Conservation (phyloP, 2,113 vertebrate species). For the Gadus macrocephalus region DNA sequence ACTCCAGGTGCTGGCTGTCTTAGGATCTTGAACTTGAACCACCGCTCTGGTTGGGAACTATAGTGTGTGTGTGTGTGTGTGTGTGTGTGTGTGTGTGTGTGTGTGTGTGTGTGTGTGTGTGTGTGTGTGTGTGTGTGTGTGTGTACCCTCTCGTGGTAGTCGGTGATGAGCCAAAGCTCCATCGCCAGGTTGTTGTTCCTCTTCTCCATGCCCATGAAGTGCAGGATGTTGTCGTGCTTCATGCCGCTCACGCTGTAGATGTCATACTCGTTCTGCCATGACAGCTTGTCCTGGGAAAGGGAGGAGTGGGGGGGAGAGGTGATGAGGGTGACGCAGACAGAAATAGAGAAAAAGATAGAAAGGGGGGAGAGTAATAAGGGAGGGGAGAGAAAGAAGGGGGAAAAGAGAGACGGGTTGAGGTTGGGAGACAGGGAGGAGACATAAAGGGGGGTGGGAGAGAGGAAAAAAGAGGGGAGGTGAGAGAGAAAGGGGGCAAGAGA, state of each 20-base stretch:
- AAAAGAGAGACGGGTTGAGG: background rate
- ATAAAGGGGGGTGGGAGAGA: background rate
- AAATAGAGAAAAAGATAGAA: background rate
- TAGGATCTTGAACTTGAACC: no score
- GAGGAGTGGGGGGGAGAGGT: background rate
- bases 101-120: no score
- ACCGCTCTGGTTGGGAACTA: no score
- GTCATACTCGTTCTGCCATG: constrained; percentile 99
- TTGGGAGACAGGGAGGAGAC: background rate
- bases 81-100: no score
- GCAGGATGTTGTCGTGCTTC: constrained; percentile 95
- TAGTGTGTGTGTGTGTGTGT: no score
- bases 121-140: no score
- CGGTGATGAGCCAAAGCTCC: constrained; percentile 94
- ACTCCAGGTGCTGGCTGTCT: no score
- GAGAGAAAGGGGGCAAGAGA: no score
- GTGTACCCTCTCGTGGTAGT: constrained; percentile 92
- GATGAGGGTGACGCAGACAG: background rate
- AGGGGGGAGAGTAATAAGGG: background rate
- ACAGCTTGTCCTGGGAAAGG: constrained; percentile 86
- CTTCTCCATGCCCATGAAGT: constrained; percentile 95
- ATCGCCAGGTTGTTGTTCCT: constrained; percentile 90
- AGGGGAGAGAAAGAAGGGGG: background rate
- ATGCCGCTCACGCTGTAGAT: constrained; percentile 92
- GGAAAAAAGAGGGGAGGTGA: no score